These are phyloP conservation scores for Alviniconcha strummeri DNA, from an alignment of 2,888 invertebrate genomes.

Conservation along the genomic window DNA sequence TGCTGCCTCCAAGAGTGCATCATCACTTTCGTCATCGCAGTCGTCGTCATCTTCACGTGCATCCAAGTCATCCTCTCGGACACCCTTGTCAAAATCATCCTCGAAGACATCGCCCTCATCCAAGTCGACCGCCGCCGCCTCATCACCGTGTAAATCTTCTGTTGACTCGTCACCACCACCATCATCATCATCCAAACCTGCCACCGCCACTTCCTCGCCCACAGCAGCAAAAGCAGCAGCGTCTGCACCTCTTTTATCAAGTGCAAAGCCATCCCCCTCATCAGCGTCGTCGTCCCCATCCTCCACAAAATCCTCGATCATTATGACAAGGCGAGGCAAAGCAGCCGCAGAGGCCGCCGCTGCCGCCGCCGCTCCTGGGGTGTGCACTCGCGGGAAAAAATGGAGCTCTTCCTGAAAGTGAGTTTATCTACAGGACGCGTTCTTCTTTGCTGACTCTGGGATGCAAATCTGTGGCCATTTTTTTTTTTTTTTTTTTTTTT, in stretches of 20 bases:
- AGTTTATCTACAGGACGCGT: not conserved
- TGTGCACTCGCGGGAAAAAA: slow-evolving; percentile 29
- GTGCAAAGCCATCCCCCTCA: not conserved
- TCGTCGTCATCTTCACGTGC: slow-evolving; percentile 16
- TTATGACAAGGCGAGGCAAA: slow-evolving; percentile 30
- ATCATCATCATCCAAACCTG: slow-evolving; percentile 6
- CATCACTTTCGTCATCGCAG: slow-evolving; percentile 10
- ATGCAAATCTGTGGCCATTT: not conserved
- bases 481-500: not conserved
- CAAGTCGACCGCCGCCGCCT: not conserved
- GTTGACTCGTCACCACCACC: not conserved
- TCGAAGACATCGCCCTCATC: not conserved
- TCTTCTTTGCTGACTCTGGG: not conserved
- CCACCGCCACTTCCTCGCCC: not conserved
- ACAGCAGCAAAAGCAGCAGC: too few relatives aligned
- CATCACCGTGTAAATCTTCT: not conserved
- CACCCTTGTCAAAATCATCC: not conserved
- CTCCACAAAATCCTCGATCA: not conserved
- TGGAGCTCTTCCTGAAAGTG: slow-evolving; percentile 7
- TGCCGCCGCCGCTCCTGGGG: slow-evolving; percentile 13
- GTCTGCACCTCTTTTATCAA: too few relatives aligned
- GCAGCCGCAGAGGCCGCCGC: slow-evolving; percentile 22
- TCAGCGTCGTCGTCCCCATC: not conserved
- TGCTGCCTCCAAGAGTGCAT: not conserved
- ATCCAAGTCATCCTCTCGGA: not conserved